Evolutionary conservation across 2,797 vertebrate species (phyloP).

Genomic region (Corythornis leucogaster): DNA sequence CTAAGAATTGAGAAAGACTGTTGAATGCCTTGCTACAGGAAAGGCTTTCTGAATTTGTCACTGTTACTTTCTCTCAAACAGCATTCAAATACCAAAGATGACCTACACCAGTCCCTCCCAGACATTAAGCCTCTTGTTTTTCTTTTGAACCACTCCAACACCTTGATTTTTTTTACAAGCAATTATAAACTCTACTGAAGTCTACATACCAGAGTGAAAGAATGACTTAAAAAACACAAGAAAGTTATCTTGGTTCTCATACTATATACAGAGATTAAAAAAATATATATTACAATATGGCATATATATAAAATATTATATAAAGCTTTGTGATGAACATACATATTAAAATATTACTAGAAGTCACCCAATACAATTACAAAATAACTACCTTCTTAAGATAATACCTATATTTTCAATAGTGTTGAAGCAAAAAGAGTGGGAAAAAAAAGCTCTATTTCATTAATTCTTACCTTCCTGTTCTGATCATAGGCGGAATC

Average conservation of each 20-base stretch:
- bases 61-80: not conserved
- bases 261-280: accelerated
- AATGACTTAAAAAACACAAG: not conserved
- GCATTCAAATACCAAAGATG: not conserved
- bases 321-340: not conserved
- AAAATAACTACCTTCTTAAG: not conserved
- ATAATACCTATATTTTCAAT: no score
- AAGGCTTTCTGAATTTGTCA: not conserved
- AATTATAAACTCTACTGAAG: not conserved
- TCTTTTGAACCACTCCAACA: not conserved
- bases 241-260: not conserved
- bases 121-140: not conserved
- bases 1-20: not conserved
- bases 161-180: not conserved
- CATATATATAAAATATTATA: not conserved
- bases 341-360: not conserved
- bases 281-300: not conserved
- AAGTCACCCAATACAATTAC: not conserved
- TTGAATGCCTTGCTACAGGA: not conserved
- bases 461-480: constrained; percentile 86
- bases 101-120: not conserved
- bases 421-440: not conserved
- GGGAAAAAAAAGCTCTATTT: not conserved
- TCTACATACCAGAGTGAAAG: not conserved
- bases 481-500: constrained; percentile 93